phyloP scores from a whole-genome alignment of 2,888 invertebrate species.

The Marasmarcha lunaedactyla region DNA sequence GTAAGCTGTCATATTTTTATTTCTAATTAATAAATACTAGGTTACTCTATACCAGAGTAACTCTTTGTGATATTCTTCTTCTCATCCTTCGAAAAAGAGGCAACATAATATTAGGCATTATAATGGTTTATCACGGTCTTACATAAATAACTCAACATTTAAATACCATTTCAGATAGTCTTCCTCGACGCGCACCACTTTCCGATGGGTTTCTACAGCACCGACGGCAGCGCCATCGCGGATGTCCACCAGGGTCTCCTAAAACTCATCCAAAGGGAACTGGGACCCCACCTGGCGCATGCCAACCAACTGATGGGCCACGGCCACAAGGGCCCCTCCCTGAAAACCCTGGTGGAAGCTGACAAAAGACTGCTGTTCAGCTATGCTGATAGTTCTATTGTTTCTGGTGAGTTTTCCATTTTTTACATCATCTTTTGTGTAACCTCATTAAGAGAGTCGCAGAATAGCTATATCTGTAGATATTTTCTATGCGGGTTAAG shows the following conservation, averaged over 20 bases:
- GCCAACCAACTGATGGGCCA: slow-evolving; percentile 44
- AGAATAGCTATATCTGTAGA: too few species aligned
- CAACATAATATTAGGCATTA: too few species aligned
- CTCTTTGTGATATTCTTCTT: too few species aligned
- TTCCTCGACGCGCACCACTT: slow-evolving; percentile 88
- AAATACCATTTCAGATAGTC: slow-evolving; percentile 57
- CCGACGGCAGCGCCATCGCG: slow-evolving; percentile 48
- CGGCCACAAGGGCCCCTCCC: slow-evolving; percentile 50
- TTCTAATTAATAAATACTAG: too few species aligned
- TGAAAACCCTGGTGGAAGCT: slow-evolving; percentile 53
- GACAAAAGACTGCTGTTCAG: slow-evolving; percentile 64
- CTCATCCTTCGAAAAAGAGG: too few species aligned
- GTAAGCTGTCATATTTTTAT: too few species aligned
- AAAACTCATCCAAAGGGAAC: slow-evolving; percentile 64
- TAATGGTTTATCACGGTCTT: too few species aligned
- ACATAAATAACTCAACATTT: too few species aligned
- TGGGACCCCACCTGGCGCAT: slow-evolving; percentile 65
- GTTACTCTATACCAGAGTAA: too few species aligned
- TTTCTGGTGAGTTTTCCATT: slow-evolving; percentile 32
- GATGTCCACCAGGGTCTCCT: slow-evolving; percentile 66
- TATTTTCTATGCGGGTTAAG: too few species aligned
- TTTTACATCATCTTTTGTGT: neutral
- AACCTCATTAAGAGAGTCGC: too few species aligned
- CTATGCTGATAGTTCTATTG: slow-evolving; percentile 63
- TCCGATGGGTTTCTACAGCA: slow-evolving; percentile 73